These are phyloP conservation scores for Scylla paramamosain DNA, from an alignment of 1,140 invertebrate species.

Conservation along the genomic window DNA sequence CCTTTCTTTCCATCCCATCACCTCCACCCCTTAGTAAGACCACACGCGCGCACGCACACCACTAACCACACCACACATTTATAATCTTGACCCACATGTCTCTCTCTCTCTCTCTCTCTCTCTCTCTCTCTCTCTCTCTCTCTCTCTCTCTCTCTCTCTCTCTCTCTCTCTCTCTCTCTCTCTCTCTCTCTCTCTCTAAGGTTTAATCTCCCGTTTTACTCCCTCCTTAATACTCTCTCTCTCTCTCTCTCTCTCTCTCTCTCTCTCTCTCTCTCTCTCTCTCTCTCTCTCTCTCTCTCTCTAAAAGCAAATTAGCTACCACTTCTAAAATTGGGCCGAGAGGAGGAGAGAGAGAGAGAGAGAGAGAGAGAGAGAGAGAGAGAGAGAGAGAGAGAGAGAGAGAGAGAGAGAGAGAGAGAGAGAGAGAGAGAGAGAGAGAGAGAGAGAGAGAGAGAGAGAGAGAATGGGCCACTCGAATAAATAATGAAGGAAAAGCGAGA, in stretches of 20 bases:
- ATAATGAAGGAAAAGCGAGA: too few species aligned
- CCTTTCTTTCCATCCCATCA: background rate
- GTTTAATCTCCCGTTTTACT: background rate
- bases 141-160: constrained; percentile 36
- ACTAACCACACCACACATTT: background rate
- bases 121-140: constrained; percentile 46
- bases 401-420: too few species aligned
- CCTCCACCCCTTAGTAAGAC: background rate
- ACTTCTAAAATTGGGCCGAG: too few species aligned
- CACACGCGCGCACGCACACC: background rate
- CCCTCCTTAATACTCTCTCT: too few species aligned
- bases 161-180: constrained; percentile 41
- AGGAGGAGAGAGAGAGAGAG: too few species aligned
- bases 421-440: too few species aligned
- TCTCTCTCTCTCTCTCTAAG: constrained; percentile 15
- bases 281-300: background rate
- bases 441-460: too few species aligned
- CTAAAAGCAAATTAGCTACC: background rate
- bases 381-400: too few species aligned
- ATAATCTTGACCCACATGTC: background rate
- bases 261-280: constrained; percentile 33
- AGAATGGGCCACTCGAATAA: too few species aligned
- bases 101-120: constrained; percentile 45
- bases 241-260: constrained; percentile 42
- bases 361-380: too few species aligned